phyloP scores from a whole-genome alignment of 2,113 vertebrate genomes.

The Blennius ocellaris region DNA sequence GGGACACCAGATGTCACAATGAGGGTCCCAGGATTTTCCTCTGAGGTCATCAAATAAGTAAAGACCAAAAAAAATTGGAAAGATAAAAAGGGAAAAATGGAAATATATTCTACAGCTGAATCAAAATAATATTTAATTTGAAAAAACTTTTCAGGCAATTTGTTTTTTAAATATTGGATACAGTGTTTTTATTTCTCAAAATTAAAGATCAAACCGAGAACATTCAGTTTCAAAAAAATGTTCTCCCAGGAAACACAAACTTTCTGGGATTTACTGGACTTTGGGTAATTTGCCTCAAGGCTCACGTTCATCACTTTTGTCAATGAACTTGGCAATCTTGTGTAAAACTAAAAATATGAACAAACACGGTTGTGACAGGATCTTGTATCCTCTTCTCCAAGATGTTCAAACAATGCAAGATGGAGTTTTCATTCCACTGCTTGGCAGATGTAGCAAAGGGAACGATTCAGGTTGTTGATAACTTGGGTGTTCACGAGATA shows the following conservation, averaged over 20 bases:
- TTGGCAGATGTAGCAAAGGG: constrained; percentile 39
- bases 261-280: constrained; percentile 38
- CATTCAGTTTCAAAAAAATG: too few relatives aligned
- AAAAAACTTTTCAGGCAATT: too few relatives aligned
- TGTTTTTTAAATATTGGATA: too few relatives aligned
- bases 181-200: too few relatives aligned
- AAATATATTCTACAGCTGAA: too few relatives aligned
- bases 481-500: constrained; percentile 17
- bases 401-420: constrained; percentile 29
- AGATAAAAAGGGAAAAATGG: too few relatives aligned
- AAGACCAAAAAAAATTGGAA: too few relatives aligned
- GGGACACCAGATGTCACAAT: too few relatives aligned
- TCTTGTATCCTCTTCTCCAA: constrained; percentile 28
- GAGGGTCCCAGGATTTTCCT: too few relatives aligned
- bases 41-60: too few relatives aligned
- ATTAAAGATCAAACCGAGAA: too few relatives aligned
- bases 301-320: constrained; percentile 14
- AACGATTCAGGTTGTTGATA: constrained; percentile 32
- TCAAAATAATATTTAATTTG: too few relatives aligned
- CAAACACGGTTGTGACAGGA: background rate
- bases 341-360: constrained; percentile 40
- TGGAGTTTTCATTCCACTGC: constrained; percentile 25
- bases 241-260: constrained; percentile 39
- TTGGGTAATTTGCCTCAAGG: constrained; percentile 29
- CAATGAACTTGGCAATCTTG: constrained; percentile 34